These are phyloP conservation scores for Rhea americana DNA, from an alignment of 2,113 vertebrate genomes.

Conservation along the genomic window DNA sequence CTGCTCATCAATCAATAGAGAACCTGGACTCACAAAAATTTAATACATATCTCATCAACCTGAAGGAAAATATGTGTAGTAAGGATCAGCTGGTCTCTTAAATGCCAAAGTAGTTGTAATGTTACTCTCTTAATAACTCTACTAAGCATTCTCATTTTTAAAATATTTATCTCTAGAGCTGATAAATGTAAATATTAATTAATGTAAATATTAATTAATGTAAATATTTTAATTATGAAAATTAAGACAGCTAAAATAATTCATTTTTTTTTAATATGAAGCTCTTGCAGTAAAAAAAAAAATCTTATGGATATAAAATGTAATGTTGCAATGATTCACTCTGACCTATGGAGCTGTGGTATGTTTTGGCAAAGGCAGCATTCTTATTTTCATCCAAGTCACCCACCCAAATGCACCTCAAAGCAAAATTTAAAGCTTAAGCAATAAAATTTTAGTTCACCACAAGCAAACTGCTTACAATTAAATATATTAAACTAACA, in stretches of 20 bases:
- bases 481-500: constrained; percentile 1
- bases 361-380: neutral
- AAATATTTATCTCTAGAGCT: neutral
- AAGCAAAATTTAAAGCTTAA: neutral
- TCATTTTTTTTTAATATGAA: neutral
- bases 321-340: neutral
- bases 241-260: neutral
- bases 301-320: neutral
- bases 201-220: neutral
- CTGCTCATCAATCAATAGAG: neutral
- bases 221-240: neutral
- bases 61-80: neutral
- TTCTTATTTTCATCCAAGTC: neutral
- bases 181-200: neutral
- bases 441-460: neutral
- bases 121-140: neutral
- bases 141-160: neutral
- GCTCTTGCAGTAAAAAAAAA: neutral
- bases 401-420: neutral
- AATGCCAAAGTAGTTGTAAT: neutral
- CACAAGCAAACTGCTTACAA: neutral
- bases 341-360: neutral
- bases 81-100: neutral
- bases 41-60: too few species aligned
- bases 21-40: neutral